Conservation (phyloP, 2,113 vertebrate genomes). For the Mesitornis unicolor region DNA sequence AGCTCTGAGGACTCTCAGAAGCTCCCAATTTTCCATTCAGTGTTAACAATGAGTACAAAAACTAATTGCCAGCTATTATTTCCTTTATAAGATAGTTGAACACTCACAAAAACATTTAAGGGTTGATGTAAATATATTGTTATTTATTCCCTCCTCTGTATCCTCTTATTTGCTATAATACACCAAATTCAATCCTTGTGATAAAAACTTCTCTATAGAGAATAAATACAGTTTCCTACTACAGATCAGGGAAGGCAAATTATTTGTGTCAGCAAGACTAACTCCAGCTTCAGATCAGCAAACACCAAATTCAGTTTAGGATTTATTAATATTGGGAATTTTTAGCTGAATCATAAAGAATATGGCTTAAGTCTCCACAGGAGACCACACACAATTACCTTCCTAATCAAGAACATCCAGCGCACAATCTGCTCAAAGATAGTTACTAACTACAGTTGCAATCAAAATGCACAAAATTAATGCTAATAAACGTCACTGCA, state of each 20-base stretch:
- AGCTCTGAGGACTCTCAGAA: not conserved
- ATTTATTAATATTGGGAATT: not conserved
- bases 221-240: not conserved
- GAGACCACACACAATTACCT: conserved; percentile 24
- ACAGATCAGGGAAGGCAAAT: not conserved
- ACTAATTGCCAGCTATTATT: not conserved
- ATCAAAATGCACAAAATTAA: not conserved
- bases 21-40: not conserved
- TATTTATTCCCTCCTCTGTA: not conserved
- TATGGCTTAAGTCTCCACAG: not conserved
- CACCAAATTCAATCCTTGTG: not conserved
- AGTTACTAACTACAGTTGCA: not conserved
- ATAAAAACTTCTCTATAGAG: not conserved
- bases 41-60: not conserved
- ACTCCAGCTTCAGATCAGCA: not conserved
- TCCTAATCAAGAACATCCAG: conserved; percentile 28
- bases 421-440: not conserved
- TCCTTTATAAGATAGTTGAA: not conserved
- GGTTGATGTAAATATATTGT: not conserved
- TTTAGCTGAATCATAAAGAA: not conserved
- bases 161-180: not conserved
- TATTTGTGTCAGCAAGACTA: not conserved
- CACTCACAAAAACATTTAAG: not conserved
- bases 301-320: not conserved
- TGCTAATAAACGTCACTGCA: not conserved